A percentile compares a stretch with the other conserved stretches of the same genome.
Evolutionary conservation across 1,140 invertebrate genomes (phyloP).

Genomic region (Apis dorsata): DNA sequence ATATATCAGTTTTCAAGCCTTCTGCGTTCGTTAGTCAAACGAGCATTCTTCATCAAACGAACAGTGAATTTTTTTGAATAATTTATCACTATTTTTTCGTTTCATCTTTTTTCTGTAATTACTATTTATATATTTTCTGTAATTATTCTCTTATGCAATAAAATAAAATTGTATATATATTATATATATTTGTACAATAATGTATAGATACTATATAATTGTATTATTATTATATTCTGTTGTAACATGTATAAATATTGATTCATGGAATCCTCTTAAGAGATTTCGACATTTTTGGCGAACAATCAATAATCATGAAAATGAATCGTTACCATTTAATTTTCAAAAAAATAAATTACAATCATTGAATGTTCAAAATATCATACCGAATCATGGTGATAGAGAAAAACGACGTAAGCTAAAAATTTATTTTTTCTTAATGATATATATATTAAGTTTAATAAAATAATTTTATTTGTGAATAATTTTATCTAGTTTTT

Average conservation of each 20-base stretch:
- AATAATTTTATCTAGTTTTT: slow-evolving; percentile 81
- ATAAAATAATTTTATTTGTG: not conserved
- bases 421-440: not conserved
- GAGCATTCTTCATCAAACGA: not conserved
- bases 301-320: slow-evolving; percentile 11
- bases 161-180: no score
- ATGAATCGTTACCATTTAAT: not conserved
- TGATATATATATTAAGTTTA: no score
- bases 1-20: slow-evolving; percentile 48
- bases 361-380: slow-evolving; percentile 14
- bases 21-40: slow-evolving; percentile 6
- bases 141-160: no score
- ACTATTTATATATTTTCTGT: not conserved
- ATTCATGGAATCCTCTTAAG: slow-evolving; percentile 37
- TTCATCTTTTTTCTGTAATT: not conserved
- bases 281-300: slow-evolving; percentile 52
- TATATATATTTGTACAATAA: not conserved
- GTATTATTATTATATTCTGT: slow-evolving; percentile 28
- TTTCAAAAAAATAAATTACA: slow-evolving; percentile 5
- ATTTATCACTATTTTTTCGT: not conserved
- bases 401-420: slow-evolving; percentile 59
- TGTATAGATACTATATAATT: not conserved
- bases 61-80: not conserved
- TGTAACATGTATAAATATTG: not conserved
- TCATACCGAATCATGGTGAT: not conserved